Evolutionary conservation across 2,888 invertebrate species (phyloP), one percentile per base, ranked within the genome.

Genomic region (Bombylius major): DNA sequence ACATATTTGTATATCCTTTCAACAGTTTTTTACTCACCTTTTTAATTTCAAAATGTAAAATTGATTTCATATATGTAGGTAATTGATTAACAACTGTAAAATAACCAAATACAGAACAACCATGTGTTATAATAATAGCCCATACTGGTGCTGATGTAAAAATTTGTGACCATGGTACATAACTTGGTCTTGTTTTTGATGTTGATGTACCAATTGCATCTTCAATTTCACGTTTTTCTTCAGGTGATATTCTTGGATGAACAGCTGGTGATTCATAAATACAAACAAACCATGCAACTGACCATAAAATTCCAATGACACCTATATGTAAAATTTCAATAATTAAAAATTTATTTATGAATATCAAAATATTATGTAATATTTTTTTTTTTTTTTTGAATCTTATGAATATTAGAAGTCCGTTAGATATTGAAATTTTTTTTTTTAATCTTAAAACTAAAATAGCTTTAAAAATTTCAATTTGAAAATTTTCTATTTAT

Each of bases 11-110:
- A 23, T 23, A 2, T 23, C 23, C 23, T 23, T 23, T 23, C 2
- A 23, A 23, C 23, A 23, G 23, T 23, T 23, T 36, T 11, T 11
- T 11, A 73, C 77, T 77, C 64, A 86, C 86, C 71, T 82, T 79
- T 75, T 90, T 88, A 65, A 91, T 88, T 66, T 86, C 79, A 66
- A 83, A 88, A 60, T 82, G 77, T 53, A 90, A 77, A 62, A 90
- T 87, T 66, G 83, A 81, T 70, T 89, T 84, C 82, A 90, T 87
- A 71, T 87, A 92, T 3, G 87, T 88, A 7, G 92, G 92, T 65
- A 92, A 77, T 67, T 91, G 90, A 75, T 90, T 88, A 62, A 91
- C 84, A 42, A 92, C 86, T 12, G 89, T 90, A 75, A 90, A 91
- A 76, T 89, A 91, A 0, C 90, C 87, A 75, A 89, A 92, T 51